Base-by-base conservation (phyloP, 2,888 invertebrate genomes). In the Papilio protenor region DNA sequence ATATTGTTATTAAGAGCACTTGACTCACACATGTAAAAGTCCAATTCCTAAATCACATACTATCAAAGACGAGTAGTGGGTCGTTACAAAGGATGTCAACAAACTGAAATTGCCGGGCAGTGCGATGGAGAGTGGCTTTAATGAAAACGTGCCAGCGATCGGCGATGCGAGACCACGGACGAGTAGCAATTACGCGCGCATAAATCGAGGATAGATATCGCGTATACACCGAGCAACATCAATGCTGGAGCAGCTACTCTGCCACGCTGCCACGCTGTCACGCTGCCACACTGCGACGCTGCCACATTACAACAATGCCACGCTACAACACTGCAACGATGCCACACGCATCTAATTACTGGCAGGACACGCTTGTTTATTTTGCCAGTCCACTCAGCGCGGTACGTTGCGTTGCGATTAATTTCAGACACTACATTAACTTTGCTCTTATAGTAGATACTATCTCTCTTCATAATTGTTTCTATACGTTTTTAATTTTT, bases 81-180 rank as follows among this genome's bases (percentile, higher is more conserved):
- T 75, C 27, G 64, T 23, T 59, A 70, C 70, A 69, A n/a, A 61
- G 64, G 40, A 75, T 69, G 78, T 66, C 78, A 73, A 75, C 78
- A 78, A 73, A 78, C 75, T 75, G 27, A 78, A 78, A 75, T 78
- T 78, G 75, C 77, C 59, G 21, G 45, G 47, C 23, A 77, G 84
- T 86, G 55, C 78, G 49, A 72, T 18, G 64, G 49, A 33, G 78
- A 78, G 71, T 71, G 78, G 78, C 73, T 83, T 83, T 87, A 87
- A 87, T 87, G 85, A 87, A 88, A 87, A 85, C 84, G 84, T 84
- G 82, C 81, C 84, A 81, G 82, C 81, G 83, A 81, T 84, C 82
- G 83, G 80, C 82, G 83, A 82, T 80, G 85, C 81, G 84, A 83
- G 82, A 81, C 83, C 84, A 77, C 79, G 74, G 77, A 78, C 80